Conservation (phyloP, 1,140 invertebrate species). For the Lasioglossum baleicum region DNA sequence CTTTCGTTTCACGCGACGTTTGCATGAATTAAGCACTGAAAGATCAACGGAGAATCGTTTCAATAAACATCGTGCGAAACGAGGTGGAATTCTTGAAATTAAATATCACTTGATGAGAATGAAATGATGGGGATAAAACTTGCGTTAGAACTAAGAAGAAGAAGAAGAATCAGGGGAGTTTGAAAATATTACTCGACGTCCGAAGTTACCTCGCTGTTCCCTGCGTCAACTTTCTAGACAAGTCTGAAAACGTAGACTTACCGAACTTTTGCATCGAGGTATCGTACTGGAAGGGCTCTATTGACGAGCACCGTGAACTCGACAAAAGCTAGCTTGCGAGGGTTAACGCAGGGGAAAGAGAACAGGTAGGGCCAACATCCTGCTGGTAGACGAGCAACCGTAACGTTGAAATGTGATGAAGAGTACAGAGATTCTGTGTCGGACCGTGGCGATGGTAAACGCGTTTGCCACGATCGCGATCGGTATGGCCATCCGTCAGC, state of each 20-base stretch:
- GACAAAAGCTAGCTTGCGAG: no score
- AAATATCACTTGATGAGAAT: constrained; percentile 19
- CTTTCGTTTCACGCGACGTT: constrained; percentile 16
- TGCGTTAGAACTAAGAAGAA: not conserved
- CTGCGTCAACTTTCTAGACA: not conserved
- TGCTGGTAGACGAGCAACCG: not conserved
- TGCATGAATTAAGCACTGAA: not conserved
- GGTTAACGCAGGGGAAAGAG: constrained; percentile 3
- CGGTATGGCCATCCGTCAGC: constrained; percentile 60
- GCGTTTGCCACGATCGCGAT: constrained; percentile 15
- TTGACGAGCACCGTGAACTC: no score
- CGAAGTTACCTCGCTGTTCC: not conserved
- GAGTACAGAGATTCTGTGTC: no score
- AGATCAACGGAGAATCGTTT: not conserved
- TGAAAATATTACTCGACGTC: not conserved
- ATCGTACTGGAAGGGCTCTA: no score
- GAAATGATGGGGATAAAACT: not conserved
- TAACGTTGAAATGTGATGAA: no score
- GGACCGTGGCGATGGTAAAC: not conserved
- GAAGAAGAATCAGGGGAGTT: not conserved
- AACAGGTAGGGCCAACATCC: no score
- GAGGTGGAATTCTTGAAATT: constrained; percentile 32
- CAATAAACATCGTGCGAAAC: constrained; percentile 13
- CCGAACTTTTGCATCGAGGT: no score
- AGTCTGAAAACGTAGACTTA: no score